Evolutionary conservation across 2,888 invertebrate genomes (phyloP), one percentile per base, ranked within the genome.

Genomic region (Nemotelus nigrinus): DNA sequence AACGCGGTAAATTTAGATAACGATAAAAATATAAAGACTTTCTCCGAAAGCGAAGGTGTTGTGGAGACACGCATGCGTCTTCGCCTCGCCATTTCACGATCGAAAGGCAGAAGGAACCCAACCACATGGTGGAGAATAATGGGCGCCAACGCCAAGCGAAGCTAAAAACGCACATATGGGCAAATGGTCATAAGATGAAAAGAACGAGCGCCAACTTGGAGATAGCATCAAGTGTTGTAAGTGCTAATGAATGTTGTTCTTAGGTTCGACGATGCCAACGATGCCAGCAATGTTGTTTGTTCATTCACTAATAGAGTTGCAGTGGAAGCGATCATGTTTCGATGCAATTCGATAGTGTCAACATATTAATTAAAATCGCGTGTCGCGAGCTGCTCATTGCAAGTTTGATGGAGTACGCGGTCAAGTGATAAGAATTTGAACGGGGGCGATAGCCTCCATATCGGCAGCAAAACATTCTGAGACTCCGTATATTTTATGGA

Each of bases 1-100:
- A 39, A 50, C 39, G 6, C 68, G 39, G 25, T 6, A 44, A 68
- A 68, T 25, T 50, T 68, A 63, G 43, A 63, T 63, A n/a, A 6
- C 43, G 68, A 68, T 68, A 68, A 53, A 68, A 39, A 68, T 53
- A 68, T 8, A 68, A 68, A 48, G 53, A 68, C 50, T 68, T 68
- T 68, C 68, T 50, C 48, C 50, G 53, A 68, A 68, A 50, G 50
- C 68, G 68, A 48, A 53, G 68, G 50, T 53, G 68, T 39, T 57
- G 10, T 25, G 4, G 43, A 39, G 39, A 63, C 53, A 68, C 39
- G 68, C 68, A 68, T 50, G 53, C 41, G 50, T 50, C 39, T 68
- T 63, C 63, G 43, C 63, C 63, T 63, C 63, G 41, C 3, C 25
- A 50, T n/a, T 43, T 39, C 41, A 7, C 63, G 43, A 25, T 10